Percentiles rank a stretch among this genome's conserved stretches.
These are phyloP conservation scores for Capreolus pygargus DNA, from an alignment of 2,113 vertebrate species.

Conservation along the genomic window DNA sequence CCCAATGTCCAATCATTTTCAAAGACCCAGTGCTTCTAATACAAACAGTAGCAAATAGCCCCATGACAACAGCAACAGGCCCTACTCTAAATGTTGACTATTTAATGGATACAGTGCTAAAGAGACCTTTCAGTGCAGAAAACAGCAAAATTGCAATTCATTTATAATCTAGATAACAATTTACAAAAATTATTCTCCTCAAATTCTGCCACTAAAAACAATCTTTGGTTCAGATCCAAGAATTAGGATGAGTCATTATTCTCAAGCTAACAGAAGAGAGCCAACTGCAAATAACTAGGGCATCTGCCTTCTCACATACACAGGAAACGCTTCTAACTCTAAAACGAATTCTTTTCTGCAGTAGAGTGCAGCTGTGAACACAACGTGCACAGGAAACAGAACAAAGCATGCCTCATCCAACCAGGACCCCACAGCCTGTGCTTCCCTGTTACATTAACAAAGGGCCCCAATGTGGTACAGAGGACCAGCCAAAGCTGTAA, in stretches of 20 bases:
- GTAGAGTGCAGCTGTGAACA: not conserved
- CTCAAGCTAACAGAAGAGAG: constrained; percentile 35
- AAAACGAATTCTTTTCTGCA: not conserved
- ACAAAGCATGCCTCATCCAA: not conserved
- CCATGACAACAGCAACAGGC: not conserved
- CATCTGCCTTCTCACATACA: not conserved
- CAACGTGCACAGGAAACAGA: not conserved
- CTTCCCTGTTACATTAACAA: not conserved
- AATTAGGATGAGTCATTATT: constrained; percentile 39
- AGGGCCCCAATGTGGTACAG: not conserved
- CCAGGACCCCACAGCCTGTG: not conserved
- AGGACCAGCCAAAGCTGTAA: not conserved
- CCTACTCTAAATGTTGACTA: not conserved
- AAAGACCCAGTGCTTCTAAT: not conserved
- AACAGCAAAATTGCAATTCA: constrained; percentile 15
- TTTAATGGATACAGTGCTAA: not conserved
- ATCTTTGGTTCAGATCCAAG: constrained; percentile 40
- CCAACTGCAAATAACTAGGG: not conserved
- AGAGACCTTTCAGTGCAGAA: not conserved
- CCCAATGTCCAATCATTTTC: not conserved
- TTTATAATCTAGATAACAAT: constrained; percentile 36
- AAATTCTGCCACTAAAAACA: constrained; percentile 44
- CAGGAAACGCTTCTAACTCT: not conserved
- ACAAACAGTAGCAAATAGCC: not conserved
- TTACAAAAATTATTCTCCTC: constrained; percentile 52